A percentile compares a stretch with the other conserved stretches of the same genome.
These are phyloP conservation scores for Turdus rufiventris DNA, from an alignment of 2,113 vertebrate genomes.

Conservation along the genomic window DNA sequence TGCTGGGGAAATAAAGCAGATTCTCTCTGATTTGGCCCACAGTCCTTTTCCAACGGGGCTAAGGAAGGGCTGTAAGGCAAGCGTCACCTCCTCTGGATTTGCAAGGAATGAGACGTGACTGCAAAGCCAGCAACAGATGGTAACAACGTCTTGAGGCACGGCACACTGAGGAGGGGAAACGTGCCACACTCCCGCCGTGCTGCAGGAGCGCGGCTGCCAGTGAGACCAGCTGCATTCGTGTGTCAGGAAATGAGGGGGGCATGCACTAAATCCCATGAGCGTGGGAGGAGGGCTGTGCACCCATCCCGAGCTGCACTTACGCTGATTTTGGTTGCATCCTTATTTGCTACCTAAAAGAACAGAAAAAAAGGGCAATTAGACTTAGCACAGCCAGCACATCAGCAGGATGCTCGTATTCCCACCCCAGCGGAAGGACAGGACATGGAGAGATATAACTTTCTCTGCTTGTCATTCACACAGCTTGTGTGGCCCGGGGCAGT, in stretches of 20 bases:
- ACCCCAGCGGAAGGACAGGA: not conserved
- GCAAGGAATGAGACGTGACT: not conserved
- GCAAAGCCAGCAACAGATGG: slow-evolving; percentile 15
- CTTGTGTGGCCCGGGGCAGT: not conserved
- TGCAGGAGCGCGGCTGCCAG: not conserved
- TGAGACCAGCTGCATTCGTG: not conserved
- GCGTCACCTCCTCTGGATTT: not conserved
- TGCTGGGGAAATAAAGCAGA: too few relatives aligned
- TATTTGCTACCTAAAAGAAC: slow-evolving; percentile 79
- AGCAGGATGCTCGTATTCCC: not conserved
- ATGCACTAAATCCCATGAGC: not conserved
- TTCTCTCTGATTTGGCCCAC: not conserved
- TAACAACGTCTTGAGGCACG: not conserved
- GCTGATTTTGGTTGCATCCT: slow-evolving; percentile 93
- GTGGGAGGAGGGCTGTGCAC: not conserved
- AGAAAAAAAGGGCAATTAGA: slow-evolving; percentile 51
- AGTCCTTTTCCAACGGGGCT: not conserved
- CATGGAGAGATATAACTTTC: not conserved
- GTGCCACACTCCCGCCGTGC: not conserved
- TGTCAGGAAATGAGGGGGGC: not conserved
- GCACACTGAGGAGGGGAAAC: not conserved
- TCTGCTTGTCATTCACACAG: not conserved
- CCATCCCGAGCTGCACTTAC: slow-evolving; percentile 78
- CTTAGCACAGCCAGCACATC: not conserved
- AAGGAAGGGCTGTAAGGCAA: not conserved